These are phyloP conservation scores for Crambe crambe DNA, from an alignment of 37 sponge, comb jelly and placozoan species.

Conservation along the genomic window DNA sequence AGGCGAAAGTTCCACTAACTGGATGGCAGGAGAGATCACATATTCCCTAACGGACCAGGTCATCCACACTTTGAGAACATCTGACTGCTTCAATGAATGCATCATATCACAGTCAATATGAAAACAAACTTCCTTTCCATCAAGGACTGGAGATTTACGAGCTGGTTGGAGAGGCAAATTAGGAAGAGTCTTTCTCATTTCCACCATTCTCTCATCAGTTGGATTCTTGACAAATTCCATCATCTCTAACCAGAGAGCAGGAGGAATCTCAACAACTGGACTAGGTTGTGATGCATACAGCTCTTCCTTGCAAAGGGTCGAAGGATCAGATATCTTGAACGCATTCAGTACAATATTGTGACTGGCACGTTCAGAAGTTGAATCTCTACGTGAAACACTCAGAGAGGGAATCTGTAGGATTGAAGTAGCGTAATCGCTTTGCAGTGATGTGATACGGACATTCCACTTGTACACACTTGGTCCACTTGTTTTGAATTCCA, in stretches of 20 bases:
- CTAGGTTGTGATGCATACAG: neutral
- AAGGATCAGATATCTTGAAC: neutral
- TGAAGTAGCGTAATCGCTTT: neutral
- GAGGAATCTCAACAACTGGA: neutral
- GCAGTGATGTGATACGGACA: neutral
- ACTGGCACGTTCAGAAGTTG: no score
- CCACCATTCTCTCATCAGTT: neutral
- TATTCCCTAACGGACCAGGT: conserved; percentile 22
- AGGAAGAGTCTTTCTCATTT: neutral
- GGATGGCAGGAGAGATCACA: conserved; percentile 44
- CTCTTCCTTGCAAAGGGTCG: neutral
- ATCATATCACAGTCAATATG: neutral
- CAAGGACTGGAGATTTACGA: neutral
- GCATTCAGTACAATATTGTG: neutral
- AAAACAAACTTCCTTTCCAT: no score
- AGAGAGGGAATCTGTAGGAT: neutral
- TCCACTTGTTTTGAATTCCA: no score
- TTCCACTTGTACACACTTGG: neutral
- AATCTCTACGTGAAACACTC: neutral
- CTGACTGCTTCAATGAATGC: conserved; percentile 4
- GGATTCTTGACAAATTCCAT: neutral
- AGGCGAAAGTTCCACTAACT: conserved; percentile 53
- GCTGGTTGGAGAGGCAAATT: neutral
- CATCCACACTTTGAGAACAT: conserved; percentile 52
- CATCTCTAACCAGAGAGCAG: neutral